Evolutionary conservation across 2,888 invertebrate species (phyloP).

Genomic region (Monochamus alternatus): DNA sequence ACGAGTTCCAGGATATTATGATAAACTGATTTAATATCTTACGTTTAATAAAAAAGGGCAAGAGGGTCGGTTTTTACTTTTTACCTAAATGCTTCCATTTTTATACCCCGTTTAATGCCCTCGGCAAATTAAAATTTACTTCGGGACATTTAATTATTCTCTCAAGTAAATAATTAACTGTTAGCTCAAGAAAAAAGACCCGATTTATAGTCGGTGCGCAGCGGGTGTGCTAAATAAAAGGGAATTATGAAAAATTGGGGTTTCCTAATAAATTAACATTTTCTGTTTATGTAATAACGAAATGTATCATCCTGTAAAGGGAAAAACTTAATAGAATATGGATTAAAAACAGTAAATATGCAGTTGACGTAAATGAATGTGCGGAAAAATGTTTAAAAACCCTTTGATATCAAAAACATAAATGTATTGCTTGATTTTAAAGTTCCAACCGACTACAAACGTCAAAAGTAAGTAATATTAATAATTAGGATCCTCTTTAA

Average conservation of each 20-base stretch:
- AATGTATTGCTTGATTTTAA: too few relatives aligned
- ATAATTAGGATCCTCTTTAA: too few relatives aligned
- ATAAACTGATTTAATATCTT: constrained; percentile 68
- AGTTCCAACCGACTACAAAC: too few relatives aligned
- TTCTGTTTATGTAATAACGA: not conserved
- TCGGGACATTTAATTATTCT: constrained; percentile 39
- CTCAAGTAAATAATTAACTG: constrained; percentile 42
- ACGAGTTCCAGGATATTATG: constrained; percentile 65
- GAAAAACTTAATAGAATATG: not conserved
- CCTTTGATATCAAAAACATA: too few relatives aligned
- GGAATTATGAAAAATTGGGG: not conserved
- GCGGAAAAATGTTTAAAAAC: too few relatives aligned
- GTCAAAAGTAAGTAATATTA: too few relatives aligned
- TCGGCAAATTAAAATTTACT: constrained; percentile 42
- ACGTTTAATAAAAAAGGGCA: constrained; percentile 63
- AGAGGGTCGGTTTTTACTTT: constrained; percentile 31
- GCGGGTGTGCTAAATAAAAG: not conserved
- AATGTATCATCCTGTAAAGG: not conserved
- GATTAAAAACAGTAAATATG: not conserved
- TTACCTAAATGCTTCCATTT: constrained; percentile 30
- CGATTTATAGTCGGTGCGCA: constrained; percentile 6
- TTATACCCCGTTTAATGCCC: constrained; percentile 24
- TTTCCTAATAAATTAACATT: constrained; percentile 11
- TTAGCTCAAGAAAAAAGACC: constrained; percentile 9
- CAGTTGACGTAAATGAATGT: too few relatives aligned